Conservation (phyloP, 1,140 invertebrate genomes). For the Drosophila sp. region DNA sequence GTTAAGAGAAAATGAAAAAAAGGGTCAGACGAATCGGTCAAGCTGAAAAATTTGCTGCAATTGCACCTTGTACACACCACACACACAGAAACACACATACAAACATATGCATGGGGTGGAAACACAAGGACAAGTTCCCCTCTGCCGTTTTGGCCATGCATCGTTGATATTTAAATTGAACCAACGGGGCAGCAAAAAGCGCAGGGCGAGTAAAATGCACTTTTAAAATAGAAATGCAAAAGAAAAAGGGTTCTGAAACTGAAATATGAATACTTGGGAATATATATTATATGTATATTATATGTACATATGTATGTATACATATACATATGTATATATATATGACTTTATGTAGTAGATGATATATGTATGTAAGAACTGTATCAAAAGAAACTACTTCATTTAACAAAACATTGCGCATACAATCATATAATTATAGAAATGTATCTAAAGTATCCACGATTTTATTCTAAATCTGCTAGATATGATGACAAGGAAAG, state of each 20-base stretch:
- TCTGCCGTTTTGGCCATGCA: slow-evolving; percentile 63
- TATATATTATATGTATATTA: neutral
- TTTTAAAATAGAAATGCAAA: slow-evolving; percentile 70
- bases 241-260: slow-evolving; percentile 55
- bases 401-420: neutral
- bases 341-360: neutral
- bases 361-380: neutral
- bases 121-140: slow-evolving; percentile 5
- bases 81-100: slow-evolving; percentile 37
- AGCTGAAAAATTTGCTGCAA: slow-evolving; percentile 79
- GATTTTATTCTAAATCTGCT: too few species aligned
- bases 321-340: neutral
- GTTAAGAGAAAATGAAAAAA: slow-evolving; percentile 36
- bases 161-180: slow-evolving; percentile 78
- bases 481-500: neutral
- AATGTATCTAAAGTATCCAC: too few species aligned
- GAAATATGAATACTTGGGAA: neutral
- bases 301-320: neutral
- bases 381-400: neutral
- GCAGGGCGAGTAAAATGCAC: slow-evolving; percentile 58
- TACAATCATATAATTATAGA: neutral
- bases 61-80: slow-evolving; percentile 64
- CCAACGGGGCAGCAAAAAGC: slow-evolving; percentile 66
- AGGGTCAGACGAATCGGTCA: slow-evolving; percentile 72
- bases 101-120: slow-evolving; percentile 17